Evolutionary conservation across 2,113 vertebrate species (phyloP), one percentile per base, ranked within the genome.

Genomic region (Atlantisia rogersi): DNA sequence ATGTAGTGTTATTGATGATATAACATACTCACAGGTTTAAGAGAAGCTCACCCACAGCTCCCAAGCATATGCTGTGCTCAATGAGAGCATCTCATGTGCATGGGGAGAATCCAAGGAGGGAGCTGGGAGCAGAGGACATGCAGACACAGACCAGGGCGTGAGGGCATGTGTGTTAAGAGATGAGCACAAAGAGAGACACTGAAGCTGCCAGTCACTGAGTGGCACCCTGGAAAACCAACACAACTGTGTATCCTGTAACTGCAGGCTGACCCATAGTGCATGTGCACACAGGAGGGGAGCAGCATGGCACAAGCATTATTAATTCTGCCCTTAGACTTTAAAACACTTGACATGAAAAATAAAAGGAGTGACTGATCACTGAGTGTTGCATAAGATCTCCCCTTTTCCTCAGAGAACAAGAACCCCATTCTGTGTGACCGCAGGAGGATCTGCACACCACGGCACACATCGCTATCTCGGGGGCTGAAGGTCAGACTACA

Each of bases 61-160:
- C 58, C 0, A 0, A 29, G 32, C 1, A 1, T 16, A 14, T 44
- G 20, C 50, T 32, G 53, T 2, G 2, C 0, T 0, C 25, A 17
- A 25, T 0, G 6, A 31, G 69, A 64, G 20, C 68, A 24, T 15
- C 26, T 17, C 2, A 0, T 0, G 2, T 1, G 4, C n/a, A 11
- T 40, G 10, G 29, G 26, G 37, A 60, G 58, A 56, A 55, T 26
- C 44, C 0, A 1, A 15, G 50, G 32, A 65, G 55, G 70, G 8
- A 24, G 19, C 35, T 56, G 14, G 50, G 28, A 79, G 62, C 44
- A 35, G 56, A 40, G 32, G 16, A 31, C 13, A 20, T 4, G 8
- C 48, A 44, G 48, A 25, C 35, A 50, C 8, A 0, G 0, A 10
- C 22, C 4, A 26, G 26, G 18, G 44, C 16, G 7, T 7, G 44